phyloP scores from a whole-genome alignment of 2,113 vertebrate genomes.

The Trogon melanurus region DNA sequence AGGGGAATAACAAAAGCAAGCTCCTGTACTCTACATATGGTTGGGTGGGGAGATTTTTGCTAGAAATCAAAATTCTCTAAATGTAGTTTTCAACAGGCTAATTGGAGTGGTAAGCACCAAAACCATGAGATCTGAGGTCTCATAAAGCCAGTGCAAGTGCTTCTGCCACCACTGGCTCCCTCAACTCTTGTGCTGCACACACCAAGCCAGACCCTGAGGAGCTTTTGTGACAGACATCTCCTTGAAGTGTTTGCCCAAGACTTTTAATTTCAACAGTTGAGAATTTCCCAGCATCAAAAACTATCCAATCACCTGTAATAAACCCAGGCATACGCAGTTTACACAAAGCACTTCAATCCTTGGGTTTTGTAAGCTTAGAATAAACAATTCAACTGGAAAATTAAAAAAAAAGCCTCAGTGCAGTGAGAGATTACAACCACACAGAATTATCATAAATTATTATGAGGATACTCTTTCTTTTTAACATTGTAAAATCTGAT shows the following conservation, averaged over 20 bases:
- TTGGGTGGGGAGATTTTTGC: neutral
- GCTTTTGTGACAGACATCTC: neutral
- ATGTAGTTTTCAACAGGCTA: neutral
- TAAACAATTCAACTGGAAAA: conserved; percentile 1
- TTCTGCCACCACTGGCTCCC: neutral
- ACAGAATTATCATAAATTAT: neutral
- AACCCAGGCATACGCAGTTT: neutral
- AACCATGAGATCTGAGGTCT: neutral
- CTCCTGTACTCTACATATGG: rapidly evolving
- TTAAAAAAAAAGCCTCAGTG: neutral
- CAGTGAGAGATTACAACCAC: neutral
- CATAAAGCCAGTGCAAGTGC: rapidly evolving
- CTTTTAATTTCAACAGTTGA: neutral
- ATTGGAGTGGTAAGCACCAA: neutral
- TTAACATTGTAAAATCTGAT: neutral
- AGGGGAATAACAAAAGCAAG: neutral
- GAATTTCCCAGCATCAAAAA: neutral
- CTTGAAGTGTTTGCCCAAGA: neutral
- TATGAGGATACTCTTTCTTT: neutral
- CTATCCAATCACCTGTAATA: neutral
- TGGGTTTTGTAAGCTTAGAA: neutral
- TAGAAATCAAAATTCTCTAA: neutral
- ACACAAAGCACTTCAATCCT: neutral
- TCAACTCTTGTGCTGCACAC: neutral
- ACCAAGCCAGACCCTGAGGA: neutral